A percentile compares a stretch with the other conserved stretches of the same genome.
Evolutionary conservation across 2,797 vertebrate genomes (phyloP).

Genomic region (Oreonectes daqikongensis): DNA sequence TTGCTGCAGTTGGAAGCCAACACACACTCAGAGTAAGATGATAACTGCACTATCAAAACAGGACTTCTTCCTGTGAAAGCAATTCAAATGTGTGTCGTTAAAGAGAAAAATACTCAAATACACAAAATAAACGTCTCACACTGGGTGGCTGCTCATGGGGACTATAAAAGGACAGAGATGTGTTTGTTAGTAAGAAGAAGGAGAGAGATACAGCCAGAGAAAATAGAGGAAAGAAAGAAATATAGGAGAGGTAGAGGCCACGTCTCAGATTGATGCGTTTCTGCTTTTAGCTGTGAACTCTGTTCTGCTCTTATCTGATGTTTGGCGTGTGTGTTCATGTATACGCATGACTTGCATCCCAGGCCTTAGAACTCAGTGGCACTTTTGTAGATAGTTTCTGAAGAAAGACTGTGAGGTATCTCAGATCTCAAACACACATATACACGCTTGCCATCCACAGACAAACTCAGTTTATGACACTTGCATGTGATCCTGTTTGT

Average conservation of each 20-base stretch:
- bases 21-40: slow-evolving; percentile 41
- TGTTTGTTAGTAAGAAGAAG: slow-evolving; percentile 21
- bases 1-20: slow-evolving; percentile 35
- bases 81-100: slow-evolving; percentile 39
- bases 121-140: slow-evolving; percentile 38
- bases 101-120: slow-evolving; percentile 38
- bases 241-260: slow-evolving; percentile 16
- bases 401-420: slow-evolving; percentile 63
- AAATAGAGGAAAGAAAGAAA: slow-evolving; percentile 39
- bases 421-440: slow-evolving; percentile 48
- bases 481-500: slow-evolving; percentile 51
- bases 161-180: slow-evolving; percentile 44
- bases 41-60: slow-evolving; percentile 49
- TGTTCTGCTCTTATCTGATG: slow-evolving; percentile 38
- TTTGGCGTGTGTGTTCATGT: slow-evolving; percentile 32
- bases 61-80: slow-evolving; percentile 44
- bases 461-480: slow-evolving; percentile 51
- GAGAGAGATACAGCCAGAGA: slow-evolving; percentile 32
- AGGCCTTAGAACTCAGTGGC: slow-evolving; percentile 64
- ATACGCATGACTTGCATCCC: slow-evolving; percentile 39
- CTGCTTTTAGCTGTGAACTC: slow-evolving; percentile 36
- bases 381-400: slow-evolving; percentile 65
- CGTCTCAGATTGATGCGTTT: slow-evolving; percentile 21
- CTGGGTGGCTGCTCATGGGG: slow-evolving; percentile 4
- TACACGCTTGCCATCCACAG: slow-evolving; percentile 32